Conservation (phyloP, 2,797 vertebrate genomes). For the Ctenosaura bakeri region DNA sequence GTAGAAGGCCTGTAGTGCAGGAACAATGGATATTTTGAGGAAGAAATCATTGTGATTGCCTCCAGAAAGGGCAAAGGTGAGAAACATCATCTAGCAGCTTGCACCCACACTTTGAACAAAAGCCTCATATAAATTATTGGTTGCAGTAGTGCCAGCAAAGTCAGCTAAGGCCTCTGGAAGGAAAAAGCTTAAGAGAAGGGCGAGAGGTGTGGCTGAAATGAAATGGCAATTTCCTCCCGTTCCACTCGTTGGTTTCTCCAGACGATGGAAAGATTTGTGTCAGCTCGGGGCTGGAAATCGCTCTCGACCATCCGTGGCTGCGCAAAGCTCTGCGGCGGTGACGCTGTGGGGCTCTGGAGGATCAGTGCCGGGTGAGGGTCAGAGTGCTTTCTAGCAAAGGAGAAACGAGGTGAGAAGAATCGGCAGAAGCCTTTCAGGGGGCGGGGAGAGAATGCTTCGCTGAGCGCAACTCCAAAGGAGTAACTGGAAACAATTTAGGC, state of each 20-base stretch:
- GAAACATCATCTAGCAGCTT: too few species aligned
- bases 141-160: neutral
- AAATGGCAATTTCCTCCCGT: neutral
- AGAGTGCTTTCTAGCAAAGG: slow-evolving; percentile 46
- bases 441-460: slow-evolving; percentile 32
- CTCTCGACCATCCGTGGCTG: slow-evolving; percentile 29
- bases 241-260: slow-evolving; percentile 1
- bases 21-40: neutral
- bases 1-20: neutral
- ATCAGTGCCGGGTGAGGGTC: slow-evolving; percentile 10
- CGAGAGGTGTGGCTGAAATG: neutral
- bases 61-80: neutral
- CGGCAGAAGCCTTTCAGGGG: slow-evolving; percentile 37
- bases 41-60: neutral
- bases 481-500: slow-evolving; percentile 69
- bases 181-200: slow-evolving; percentile 24
- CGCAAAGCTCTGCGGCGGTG: neutral
- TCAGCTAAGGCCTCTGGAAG: neutral
- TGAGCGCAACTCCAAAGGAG: slow-evolving; percentile 36
- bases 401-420: neutral
- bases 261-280: neutral
- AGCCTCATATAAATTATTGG: neutral
- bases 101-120: too few species aligned
- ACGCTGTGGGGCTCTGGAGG: slow-evolving; percentile 1
- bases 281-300: slow-evolving; percentile 18